These are phyloP conservation scores for Euura saliciscinereae DNA, from an alignment of 1,140 invertebrate genomes.

Conservation along the genomic window DNA sequence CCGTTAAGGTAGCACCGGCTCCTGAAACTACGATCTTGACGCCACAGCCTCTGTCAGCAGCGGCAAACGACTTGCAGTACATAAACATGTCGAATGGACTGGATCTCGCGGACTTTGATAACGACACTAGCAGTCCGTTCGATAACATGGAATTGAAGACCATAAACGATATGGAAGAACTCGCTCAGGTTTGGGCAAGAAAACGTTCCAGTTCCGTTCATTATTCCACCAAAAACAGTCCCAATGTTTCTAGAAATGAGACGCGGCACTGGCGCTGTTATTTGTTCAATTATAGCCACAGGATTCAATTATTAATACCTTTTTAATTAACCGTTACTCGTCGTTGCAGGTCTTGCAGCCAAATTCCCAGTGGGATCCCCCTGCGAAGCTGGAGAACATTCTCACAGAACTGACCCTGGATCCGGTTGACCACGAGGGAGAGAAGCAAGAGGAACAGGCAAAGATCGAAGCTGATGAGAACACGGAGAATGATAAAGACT, in stretches of 20 bases:
- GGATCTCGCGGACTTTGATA: conserved; percentile 83
- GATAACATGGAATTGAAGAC: conserved; percentile 90
- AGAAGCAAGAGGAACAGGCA: conserved; percentile 34
- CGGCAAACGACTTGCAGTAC: conserved; percentile 43
- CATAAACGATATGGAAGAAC: conserved; percentile 87
- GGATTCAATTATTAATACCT: background rate
- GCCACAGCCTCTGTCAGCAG: conserved; percentile 47
- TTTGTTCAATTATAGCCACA: background rate
- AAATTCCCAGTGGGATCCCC: conserved; percentile 48
- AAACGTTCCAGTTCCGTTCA: conserved; percentile 28
- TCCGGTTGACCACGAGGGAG: conserved; percentile 19
- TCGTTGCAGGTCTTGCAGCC: conserved; percentile 49
- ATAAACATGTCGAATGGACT: conserved; percentile 45
- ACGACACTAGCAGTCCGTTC: conserved; percentile 88
- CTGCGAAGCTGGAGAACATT: conserved; percentile 46
- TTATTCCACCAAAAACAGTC: conserved; percentile 35
- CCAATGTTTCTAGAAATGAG: too few relatives aligned
- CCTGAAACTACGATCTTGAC: conserved; percentile 52
- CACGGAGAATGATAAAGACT: conserved; percentile 44
- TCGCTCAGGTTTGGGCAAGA: conserved; percentile 73
- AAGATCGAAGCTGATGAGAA: conserved; percentile 41
- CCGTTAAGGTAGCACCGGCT: conserved; percentile 57
- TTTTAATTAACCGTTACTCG: too few relatives aligned
- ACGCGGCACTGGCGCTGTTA: too few relatives aligned
- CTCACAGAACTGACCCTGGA: conserved; percentile 44